Base-by-base conservation (phyloP, 2,888 invertebrate genomes). In the Catotricha subobsoleta region DNA sequence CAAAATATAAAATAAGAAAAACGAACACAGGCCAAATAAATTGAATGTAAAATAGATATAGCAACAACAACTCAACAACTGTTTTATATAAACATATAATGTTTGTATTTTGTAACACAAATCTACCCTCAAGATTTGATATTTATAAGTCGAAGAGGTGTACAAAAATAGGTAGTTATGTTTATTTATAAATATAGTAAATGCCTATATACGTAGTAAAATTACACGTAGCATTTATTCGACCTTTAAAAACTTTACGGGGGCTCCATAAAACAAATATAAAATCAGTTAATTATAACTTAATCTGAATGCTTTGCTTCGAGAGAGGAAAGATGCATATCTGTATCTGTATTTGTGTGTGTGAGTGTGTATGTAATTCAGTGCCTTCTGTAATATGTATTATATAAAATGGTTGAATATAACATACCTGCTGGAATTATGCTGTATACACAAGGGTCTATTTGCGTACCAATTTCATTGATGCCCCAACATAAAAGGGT, bases 401-500 rank as follows among this genome's bases (percentile, higher is more conserved):
- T n/a, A n/a, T n/a, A n/a, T n/a, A n/a, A n/a, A n/a, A n/a, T n/a
- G n/a, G 27, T 33, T 8, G 29, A 12, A n/a, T 29, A 3, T 30
- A n/a, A 54, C 59, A 57, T 60, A 72, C 81, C 80, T 55, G 80
- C 80, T 39, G 80, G 79, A 49, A 74, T 75, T 48, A 81, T 72
- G 54, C 72, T 73, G 57, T 73, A 80, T 38, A 79, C 70, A 56
- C 81, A 81, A 1, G 81, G 80, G 45, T 76, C 75, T 49, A 67
- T 68, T 58, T 80, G 80, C 47, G 69, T 64, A 37, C 80, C 80
- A 48, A 78, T 72, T 54, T 76, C 76, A 58, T 81, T 81, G 51
- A 65, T 68, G 8, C 76, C 80, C 75, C 76, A 79, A 54, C 81
- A 81, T 31, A 78, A 65, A 29, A 81, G 62, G 16, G 77, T 77